Percentiles rank a stretch among this genome's conserved stretches.
Conservation (phyloP, 2,113 vertebrate genomes). For the Megaceryle torquata region DNA sequence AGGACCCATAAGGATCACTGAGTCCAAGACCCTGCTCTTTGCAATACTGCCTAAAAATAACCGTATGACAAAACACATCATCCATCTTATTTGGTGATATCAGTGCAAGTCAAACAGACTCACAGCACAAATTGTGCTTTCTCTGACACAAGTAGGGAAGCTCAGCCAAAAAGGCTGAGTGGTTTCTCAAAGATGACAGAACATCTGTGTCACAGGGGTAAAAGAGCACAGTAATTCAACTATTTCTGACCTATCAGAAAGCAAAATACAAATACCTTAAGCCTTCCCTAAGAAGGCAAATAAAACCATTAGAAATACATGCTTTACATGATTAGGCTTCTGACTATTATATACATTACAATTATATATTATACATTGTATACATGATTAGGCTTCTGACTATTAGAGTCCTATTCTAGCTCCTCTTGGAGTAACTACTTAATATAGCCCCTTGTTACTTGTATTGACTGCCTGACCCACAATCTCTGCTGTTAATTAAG, state of each 20-base stretch:
- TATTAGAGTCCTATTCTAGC: neutral
- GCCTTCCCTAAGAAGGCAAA: neutral
- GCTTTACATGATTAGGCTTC: neutral
- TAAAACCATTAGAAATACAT: neutral
- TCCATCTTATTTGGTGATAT: neutral
- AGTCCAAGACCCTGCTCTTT: too few relatives aligned
- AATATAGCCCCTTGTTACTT: neutral
- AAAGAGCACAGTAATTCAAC: neutral
- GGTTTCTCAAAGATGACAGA: neutral
- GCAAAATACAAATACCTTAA: neutral
- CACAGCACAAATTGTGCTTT: neutral
- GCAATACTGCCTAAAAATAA: neutral
- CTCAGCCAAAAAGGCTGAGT: neutral
- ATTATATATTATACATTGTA: too few relatives aligned
- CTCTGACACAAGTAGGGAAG: neutral
- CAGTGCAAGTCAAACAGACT: neutral
- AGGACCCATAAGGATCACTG: neutral
- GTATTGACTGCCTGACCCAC: neutral
- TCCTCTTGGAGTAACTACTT: neutral
- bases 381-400: neutral
- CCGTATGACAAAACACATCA: neutral
- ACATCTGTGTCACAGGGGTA: accelerated
- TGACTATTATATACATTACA: neutral
- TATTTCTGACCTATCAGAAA: neutral
- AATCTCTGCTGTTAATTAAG: neutral